Evolutionary conservation across 2,888 invertebrate species (phyloP), one percentile per base, ranked within the genome.

Genomic region (Sminthurides aquaticus): DNA sequence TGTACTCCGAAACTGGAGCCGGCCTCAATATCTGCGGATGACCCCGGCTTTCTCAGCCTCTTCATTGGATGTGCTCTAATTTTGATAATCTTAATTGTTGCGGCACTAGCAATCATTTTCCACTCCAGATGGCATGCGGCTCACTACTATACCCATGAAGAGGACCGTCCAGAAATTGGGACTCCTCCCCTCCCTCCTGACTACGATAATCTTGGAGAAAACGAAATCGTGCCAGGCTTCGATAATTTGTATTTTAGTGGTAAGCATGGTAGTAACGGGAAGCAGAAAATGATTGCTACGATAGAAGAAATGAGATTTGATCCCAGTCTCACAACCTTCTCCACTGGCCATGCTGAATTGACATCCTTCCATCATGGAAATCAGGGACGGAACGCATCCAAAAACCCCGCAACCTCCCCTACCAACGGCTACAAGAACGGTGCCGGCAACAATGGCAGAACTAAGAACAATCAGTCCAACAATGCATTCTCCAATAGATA

Each of bases 81-180:
- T 54, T 81, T 85, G 1, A 82, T 83, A 64, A 77, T 82, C 22
- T 76, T 82, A 48, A 77, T 83, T 54, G 79, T 81, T 61, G 80
- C 82, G 11, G 76, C 82, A 20, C 79, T 82, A 0, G 73, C 74
- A 24, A 84, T 84, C 1, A 79, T 87, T 60, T 84, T 84, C 74
- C 88, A 87, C 75, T 85, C 87, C 73, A 82, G 86, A 8, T 73
- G 75, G 54, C 85, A 85, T 65, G 86, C 87, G 2, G 86, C 87
- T 2, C 84, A 85, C 57, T 90, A 90, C 79, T 90, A 90, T 77
- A 90, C 90, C 11, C 85, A 89, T 76, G 90, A 90, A 78, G 89
- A 88, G 77, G 86, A 86, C 70, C 79, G 81, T 67, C 76, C 75
- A 22, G 76, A 76, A 65, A 72, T 70, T 8, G 72, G 72, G 18